Base-by-base conservation (phyloP, 1,140 invertebrate species). In the Atopsyche davidsoni region DNA sequence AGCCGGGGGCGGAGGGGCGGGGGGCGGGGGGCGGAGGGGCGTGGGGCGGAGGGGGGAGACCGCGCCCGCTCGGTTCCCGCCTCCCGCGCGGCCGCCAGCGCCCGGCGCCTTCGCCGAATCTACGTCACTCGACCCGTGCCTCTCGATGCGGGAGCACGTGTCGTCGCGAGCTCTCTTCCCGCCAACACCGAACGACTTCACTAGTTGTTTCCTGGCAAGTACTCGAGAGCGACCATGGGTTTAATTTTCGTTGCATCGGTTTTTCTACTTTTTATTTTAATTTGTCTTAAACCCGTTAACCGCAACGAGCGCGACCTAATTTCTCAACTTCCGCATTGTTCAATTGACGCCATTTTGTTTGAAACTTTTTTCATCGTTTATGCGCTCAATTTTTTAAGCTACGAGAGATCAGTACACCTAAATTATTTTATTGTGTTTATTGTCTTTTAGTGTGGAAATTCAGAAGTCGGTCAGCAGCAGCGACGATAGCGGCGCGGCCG, bases 231-330 rank as follows among this genome's bases (percentile, higher is more conserved):
- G n/a, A n/a, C n/a, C n/a, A n/a, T n/a, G n/a, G n/a, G n/a, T n/a
- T 41, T 41, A n/a, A 9, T 11, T 28, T n/a, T n/a, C 25, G n/a
- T 41, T 41, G 11, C 39, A 11, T n/a, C 6, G 17, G 16, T 9
- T 18, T 18, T 43, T 1, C 23, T 14, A 43, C 7, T 14, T 7
- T 25, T 28, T 28, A 31, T 25, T 24, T 17, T 18, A n/a, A n/a
- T n/a, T n/a, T n/a, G n/a, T n/a, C n/a, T n/a, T n/a, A n/a, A n/a
- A n/a, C n/a, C n/a, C n/a, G n/a, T n/a, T n/a, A n/a, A n/a, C n/a
- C n/a, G n/a, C n/a, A n/a, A n/a, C n/a, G n/a, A n/a, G n/a, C 41
- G 42, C 42, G 42, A 44, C 42, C 42, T 31, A 44, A 44, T 44
- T 44, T 44, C 17, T 17, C 25, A 31, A 44, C 24, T 44, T 44